Conservation (phyloP, 2,888 invertebrate genomes). For the Halictus quadricinctus region DNA sequence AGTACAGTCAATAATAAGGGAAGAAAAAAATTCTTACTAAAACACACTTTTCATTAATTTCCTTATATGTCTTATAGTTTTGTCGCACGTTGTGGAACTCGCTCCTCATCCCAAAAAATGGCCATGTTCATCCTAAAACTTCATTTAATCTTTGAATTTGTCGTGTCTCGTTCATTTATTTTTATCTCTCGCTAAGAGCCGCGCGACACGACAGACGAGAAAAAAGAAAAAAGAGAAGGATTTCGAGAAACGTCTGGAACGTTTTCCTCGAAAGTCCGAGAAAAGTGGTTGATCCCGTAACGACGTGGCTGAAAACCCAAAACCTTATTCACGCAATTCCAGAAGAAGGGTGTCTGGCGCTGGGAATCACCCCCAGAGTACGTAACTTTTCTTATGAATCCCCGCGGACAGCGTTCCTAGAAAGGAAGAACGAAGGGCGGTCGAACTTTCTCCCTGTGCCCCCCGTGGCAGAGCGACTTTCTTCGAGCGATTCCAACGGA, state of each 20-base stretch:
- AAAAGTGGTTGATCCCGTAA: slow-evolving; percentile 77
- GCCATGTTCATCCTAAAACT: not conserved
- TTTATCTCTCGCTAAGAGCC: not conserved
- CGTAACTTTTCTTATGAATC: slow-evolving; percentile 75
- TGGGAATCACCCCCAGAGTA: slow-evolving; percentile 60
- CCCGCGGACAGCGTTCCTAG: slow-evolving; percentile 64
- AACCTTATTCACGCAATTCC: slow-evolving; percentile 41
- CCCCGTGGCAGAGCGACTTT: slow-evolving; percentile 14
- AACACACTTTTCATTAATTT: not conserved
- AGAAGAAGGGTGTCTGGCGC: slow-evolving; percentile 28
- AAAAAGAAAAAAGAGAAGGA: not conserved
- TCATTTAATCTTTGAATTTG: not conserved
- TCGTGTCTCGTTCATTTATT: not conserved
- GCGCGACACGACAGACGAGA: not conserved
- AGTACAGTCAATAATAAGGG: too few species aligned
- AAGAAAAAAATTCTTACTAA: not conserved
- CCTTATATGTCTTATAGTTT: not conserved
- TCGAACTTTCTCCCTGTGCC: slow-evolving; percentile 35
- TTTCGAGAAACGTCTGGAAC: slow-evolving; percentile 18
- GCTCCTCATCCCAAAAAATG: not conserved
- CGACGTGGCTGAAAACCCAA: slow-evolving; percentile 64
- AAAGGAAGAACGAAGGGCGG: slow-evolving; percentile 28
- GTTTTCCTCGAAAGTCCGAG: slow-evolving; percentile 15
- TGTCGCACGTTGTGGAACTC: not conserved
- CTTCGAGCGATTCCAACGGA: not conserved